Conservation (phyloP, 2,888 invertebrate genomes). For the Nycteola revayana region DNA sequence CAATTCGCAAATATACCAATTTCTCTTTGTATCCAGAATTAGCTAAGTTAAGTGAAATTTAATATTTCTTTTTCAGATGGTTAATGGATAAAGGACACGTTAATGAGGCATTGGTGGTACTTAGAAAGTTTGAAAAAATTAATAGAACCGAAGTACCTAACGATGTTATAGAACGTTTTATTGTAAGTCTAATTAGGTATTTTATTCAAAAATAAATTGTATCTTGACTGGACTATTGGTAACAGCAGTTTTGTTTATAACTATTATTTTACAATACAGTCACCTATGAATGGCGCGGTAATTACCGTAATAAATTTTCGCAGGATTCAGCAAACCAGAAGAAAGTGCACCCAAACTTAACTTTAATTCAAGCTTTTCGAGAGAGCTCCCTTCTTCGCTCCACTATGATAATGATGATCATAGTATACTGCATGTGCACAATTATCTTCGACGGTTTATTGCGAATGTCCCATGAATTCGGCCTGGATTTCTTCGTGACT, state of each 20-base stretch:
- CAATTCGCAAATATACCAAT: too few relatives aligned
- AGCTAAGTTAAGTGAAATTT: too few relatives aligned
- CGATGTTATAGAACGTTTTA: constrained; percentile 70
- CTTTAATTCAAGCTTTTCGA: constrained; percentile 23
- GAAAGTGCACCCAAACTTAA: neutral
- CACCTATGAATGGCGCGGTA: too few relatives aligned
- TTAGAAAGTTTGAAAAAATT: constrained; percentile 64
- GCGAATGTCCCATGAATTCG: constrained; percentile 67
- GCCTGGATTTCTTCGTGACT: constrained; percentile 70
- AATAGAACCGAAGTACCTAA: constrained; percentile 71
- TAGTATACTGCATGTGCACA: constrained; percentile 66
- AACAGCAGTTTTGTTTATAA: too few relatives aligned
- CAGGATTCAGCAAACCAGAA: constrained; percentile 42
- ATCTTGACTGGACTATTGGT: too few relatives aligned
- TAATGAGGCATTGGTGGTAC: constrained; percentile 62
- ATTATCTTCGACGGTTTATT: constrained; percentile 73
- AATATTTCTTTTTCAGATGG: constrained; percentile 50
- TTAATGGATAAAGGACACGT: constrained; percentile 62
- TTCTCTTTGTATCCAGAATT: too few relatives aligned
- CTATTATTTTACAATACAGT: too few relatives aligned
- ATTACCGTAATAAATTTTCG: too few relatives aligned
- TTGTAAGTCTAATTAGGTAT: constrained; percentile 59
- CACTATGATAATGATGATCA: constrained; percentile 53
- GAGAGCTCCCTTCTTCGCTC: constrained; percentile 51
- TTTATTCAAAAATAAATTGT: too few relatives aligned